Evolutionary conservation across 2,113 vertebrate species (phyloP).

Genomic region (Mobula birostris): DNA sequence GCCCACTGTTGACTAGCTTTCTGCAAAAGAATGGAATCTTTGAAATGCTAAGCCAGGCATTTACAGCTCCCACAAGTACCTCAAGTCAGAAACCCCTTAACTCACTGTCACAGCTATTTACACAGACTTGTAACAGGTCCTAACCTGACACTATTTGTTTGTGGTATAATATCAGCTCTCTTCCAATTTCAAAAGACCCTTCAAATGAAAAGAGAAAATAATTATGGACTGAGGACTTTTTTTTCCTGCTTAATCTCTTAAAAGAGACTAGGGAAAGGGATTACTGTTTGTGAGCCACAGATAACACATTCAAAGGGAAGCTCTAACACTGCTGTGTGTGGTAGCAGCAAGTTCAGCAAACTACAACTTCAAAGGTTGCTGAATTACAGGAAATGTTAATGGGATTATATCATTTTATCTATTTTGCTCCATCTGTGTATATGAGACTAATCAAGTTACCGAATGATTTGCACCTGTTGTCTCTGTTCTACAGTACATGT

Average conservation of each 20-base stretch:
- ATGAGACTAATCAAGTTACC: neutral
- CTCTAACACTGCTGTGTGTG: neutral
- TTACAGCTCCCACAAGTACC: neutral
- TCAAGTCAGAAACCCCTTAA: neutral
- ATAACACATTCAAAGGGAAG: conserved; percentile 23
- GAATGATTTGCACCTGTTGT: neutral
- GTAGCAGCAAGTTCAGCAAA: neutral
- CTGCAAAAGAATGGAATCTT: neutral
- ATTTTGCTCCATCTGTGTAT: neutral
- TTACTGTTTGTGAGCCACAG: conserved; percentile 1
- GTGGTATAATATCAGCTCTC: neutral
- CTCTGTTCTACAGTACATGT: neutral
- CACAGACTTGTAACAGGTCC: neutral
- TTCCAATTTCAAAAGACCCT: conserved; percentile 8
- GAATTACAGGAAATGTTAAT: conserved; percentile 32
- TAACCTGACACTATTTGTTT: neutral
- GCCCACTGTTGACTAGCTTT: neutral
- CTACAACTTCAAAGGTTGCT: neutral
- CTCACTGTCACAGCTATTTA: neutral
- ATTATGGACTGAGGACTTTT: neutral
- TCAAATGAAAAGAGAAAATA: neutral
- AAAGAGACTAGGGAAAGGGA: neutral
- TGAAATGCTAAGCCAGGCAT: neutral
- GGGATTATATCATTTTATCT: neutral
- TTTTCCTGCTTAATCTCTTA: neutral